phyloP scores from a whole-genome alignment of 2,888 invertebrate genomes.

The Sceliomorpha sp. region DNA sequence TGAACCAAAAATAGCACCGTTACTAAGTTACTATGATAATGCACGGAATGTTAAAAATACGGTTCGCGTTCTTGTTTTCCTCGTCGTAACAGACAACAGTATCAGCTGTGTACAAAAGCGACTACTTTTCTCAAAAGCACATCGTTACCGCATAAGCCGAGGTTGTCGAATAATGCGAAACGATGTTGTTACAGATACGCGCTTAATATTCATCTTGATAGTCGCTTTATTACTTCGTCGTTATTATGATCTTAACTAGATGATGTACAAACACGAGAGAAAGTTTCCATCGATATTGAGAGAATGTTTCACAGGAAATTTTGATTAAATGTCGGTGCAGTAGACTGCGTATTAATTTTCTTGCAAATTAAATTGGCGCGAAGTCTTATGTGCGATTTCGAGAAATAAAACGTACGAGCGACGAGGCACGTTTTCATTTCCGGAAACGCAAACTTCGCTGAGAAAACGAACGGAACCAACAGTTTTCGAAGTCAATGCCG shows the following conservation, averaged over 20 bases:
- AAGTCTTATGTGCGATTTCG: background rate
- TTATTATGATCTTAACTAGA: conserved; percentile 24
- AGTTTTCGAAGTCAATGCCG: too few species aligned
- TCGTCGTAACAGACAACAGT: too few species aligned
- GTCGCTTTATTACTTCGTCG: conserved; percentile 14
- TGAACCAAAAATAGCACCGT: too few species aligned
- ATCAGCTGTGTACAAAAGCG: too few species aligned
- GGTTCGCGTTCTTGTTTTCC: too few species aligned
- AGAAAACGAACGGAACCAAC: too few species aligned
- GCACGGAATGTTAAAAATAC: too few species aligned
- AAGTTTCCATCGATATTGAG: conserved; percentile 18
- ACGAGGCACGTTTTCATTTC: background rate
- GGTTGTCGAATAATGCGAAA: background rate
- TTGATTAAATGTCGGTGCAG: conserved; percentile 16
- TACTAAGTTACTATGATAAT: too few species aligned
- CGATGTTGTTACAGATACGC: background rate
- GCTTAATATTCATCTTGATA: conserved; percentile 14
- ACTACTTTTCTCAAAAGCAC: too few species aligned
- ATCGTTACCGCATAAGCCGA: background rate
- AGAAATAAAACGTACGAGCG: background rate
- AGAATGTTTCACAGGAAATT: conserved; percentile 18
- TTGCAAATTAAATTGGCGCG: conserved; percentile 4
- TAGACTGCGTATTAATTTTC: conserved; percentile 11
- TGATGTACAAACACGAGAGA: conserved; percentile 19
- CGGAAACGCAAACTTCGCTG: too few species aligned